Evolutionary conservation across 2,888 invertebrate species (phyloP), one percentile per base, ranked within the genome.

Genomic region (Morpho deidamia): DNA sequence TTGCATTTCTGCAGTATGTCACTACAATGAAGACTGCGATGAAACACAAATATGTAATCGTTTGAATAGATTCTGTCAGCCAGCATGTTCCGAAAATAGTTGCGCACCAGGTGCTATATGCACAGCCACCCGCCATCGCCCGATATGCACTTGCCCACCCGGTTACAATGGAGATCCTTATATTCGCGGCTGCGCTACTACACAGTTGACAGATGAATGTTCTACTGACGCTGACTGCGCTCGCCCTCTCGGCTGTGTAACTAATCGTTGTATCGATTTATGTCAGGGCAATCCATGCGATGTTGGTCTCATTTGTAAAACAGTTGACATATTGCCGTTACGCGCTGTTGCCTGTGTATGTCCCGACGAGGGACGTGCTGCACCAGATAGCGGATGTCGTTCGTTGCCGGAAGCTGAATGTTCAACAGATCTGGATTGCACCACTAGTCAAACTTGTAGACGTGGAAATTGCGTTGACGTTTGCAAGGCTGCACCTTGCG

Each of bases 1-100:
- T 12, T 97, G 97, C 72, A 94, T 97, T 55, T 92, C 94, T 1
- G 95, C 94, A 8, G 92, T 94, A 41, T 97, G 97, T 65, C 96
- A 96, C 69, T 96, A 95, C 78, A 96, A 97, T 71, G 96, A 96
- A 69, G 97, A 97, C 71, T 97, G 97, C 66, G 95, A 94, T 35
- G 94, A 95, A 67, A 92, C 95, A 61, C 96, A 97, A 78, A 92
- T 95, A 37, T 97, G 97, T 76, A 95, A 96, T 71, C 91, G 96
- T 56, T 86, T 96, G 10, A 97, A 96, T 74, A 91, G 96, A 63
- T 92, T 95, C 0, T 97, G 97, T 70, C 91, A 95, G 66, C 94
- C 95, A 0, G 96, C 94, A 32, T 97, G 97, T 72, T 93, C 94
- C 7, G 94, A 94, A n/a, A 94, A 94, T 53, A 93, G 94, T 0